Evolutionary conservation across 2,888 invertebrate genomes (phyloP), one percentile per base, ranked within the genome.

Genomic region (Hyposoter dolosus): DNA sequence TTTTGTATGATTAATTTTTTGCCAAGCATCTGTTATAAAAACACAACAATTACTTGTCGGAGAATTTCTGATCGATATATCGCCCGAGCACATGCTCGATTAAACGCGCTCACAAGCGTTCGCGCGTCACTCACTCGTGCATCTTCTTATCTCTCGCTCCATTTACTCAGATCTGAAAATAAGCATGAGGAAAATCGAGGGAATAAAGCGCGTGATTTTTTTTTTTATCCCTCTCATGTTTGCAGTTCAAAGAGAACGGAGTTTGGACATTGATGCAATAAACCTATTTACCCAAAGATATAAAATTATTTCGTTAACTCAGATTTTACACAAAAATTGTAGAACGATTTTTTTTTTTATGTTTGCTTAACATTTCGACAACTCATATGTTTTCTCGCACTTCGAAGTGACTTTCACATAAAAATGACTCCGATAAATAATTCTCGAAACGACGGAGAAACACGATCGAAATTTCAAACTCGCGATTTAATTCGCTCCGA

Each of bases 141-240:
- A 78, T 83, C 82, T 77, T 77, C 75, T 84, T 72, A 81, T 77
- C 77, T 77, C 74, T 77, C 77, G 77, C 74, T 82, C 82, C 71
- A 82, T 84, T 74, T 82, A 23, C 81, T 60, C 77, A 66, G 76
- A 53, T 72, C 68, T 65, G 65, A 60, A 75, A 69, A 84, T 53
- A 66, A 69, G 63, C 45, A 72, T 23, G 40, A 17, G 60, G 66
- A 19, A 56, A 23, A 68, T 68, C 12, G 50, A 78, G 23, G 45
- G 50, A 77, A 50, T 40, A 23, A 2, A 40, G 68, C 53, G 65
- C 63, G 50, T 45, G 19, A 23, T 32, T 17, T 80, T 43, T 45
- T 45, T 68, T 74, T 79, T 43, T 68, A 56, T 7, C 35, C n/a
- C 74, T 32, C 56, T 19, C 56, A 32, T 78, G 35, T 78, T 68